Evolutionary conservation across 2,113 vertebrate species (phyloP), one percentile per base, ranked within the genome.

Genomic region (Capra hircus): DNA sequence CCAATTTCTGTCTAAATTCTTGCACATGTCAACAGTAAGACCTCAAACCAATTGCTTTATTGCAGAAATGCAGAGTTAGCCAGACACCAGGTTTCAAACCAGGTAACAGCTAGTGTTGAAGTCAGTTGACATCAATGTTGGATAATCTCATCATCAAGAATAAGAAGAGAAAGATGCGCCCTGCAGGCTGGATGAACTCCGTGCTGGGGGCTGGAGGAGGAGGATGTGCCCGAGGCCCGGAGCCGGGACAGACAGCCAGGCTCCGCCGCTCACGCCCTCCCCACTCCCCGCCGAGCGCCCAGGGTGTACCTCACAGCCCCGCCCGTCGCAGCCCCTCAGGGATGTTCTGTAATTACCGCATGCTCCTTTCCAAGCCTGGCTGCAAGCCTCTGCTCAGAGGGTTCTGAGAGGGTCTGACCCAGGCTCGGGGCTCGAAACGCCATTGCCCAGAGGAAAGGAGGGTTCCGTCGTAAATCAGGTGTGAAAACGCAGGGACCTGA

Each of bases 1-100:
- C 93, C 85, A 62, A 93, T 43, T 78, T 96, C 28, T 91, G 52
- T 91, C 57, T 88, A 57, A 93, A 91, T 94, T 55, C 57, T 40
- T 9, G 27, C 5, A 16, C 7, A 50, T 25, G 14, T 53, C 86
- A 91, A 57, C 45, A 5, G 25, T 13, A 83, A 59, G 45, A 59
- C 60, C 88, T 85, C 3, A 43, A 27, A 52, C 90, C 67, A 43
- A 33, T 30, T 85, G 30, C 40, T 40, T 85, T 45, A 23, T 81
- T 86, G 6, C 15, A 77, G 30, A 83, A 86, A 90, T 33, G 11
- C 27, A 48, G 48, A 28, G 43, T 13, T 59, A 82, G 60, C n/a
- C 86, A 87, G 53, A 90, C 40, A 7, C 23, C 59, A 28, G 1
- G n/a, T 43, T 25, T 23, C n/a, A 81, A 45, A 7, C 33, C 48